phyloP scores from a whole-genome alignment of 2,113 vertebrate genomes.

The Elephas maximus region DNA sequence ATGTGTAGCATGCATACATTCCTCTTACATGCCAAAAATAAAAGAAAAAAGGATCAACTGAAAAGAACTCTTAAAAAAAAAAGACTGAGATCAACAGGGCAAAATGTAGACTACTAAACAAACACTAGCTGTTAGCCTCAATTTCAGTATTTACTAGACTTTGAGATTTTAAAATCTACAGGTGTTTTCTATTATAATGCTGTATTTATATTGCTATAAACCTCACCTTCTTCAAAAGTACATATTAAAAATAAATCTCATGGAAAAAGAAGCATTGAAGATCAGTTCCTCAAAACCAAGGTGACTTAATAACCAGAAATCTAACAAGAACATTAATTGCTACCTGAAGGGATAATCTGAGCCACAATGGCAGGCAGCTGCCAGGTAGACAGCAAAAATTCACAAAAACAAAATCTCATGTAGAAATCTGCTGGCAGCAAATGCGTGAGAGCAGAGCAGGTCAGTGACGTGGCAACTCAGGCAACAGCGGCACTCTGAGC shows the following conservation, averaged over 20 bases:
- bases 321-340: not conserved
- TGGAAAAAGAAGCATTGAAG: not conserved
- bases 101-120: not conserved
- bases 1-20: not conserved
- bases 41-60: not conserved
- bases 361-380: not conserved
- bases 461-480: not conserved
- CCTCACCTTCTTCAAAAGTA: not conserved
- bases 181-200: not conserved
- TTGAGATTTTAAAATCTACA: not conserved
- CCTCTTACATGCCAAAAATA: not conserved
- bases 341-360: not conserved
- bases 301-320: not conserved
- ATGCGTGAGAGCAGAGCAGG: rapidly evolving
- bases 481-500: not conserved
- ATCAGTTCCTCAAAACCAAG: not conserved
- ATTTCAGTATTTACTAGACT: conserved; percentile 4
- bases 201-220: not conserved
- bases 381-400: not conserved
- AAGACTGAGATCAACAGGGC: not conserved
- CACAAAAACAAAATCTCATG: not conserved
- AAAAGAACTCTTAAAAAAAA: not conserved
- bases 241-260: not conserved
- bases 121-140: not conserved
- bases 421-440: not conserved